A percentile compares a stretch with the other conserved stretches of the same genome.
Conservation (phyloP, 1,140 invertebrate genomes). For the Nymphalis io region DNA sequence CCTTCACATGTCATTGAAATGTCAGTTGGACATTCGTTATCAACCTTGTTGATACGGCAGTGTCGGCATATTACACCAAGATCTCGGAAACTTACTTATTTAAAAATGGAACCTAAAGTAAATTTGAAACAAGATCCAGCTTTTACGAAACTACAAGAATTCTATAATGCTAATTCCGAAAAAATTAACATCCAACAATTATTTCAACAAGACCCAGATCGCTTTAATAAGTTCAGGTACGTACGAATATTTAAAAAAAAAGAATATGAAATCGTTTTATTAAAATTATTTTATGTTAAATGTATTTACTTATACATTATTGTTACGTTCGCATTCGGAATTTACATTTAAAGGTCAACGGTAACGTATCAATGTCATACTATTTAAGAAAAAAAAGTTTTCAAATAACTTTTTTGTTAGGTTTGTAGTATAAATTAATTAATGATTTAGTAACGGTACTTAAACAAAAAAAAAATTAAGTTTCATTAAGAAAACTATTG, state of each 20-base stretch:
- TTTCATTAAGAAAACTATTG: not conserved
- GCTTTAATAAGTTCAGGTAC: conserved; percentile 92
- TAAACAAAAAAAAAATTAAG: not conserved
- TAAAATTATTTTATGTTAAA: not conserved
- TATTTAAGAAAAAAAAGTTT: not conserved
- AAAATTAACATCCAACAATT: conserved; percentile 89
- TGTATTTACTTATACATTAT: not conserved
- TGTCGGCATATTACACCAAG: conserved; percentile 46
- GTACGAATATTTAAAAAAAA: not conserved
- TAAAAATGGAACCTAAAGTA: conserved; percentile 71
- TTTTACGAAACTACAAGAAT: conserved; percentile 87
- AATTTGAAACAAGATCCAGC: conserved; percentile 84
- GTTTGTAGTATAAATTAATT: not conserved
- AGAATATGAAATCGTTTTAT: not conserved
- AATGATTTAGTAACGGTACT: not conserved
- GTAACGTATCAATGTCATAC: conserved; percentile 40
- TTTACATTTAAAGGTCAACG: conserved; percentile 39
- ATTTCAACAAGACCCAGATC: conserved; percentile 87
- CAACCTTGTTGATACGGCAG: conserved; percentile 57
- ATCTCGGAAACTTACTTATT: conserved; percentile 47
- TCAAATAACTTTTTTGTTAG: not conserved
- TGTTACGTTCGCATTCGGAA: not conserved
- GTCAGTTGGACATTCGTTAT: conserved; percentile 74
- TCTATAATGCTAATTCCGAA: conserved; percentile 84
- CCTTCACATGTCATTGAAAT: conserved; percentile 77